Evolutionary conservation across 2,888 invertebrate genomes (phyloP), one percentile per base, ranked within the genome.

Genomic region (Ypsolopha scabrella): DNA sequence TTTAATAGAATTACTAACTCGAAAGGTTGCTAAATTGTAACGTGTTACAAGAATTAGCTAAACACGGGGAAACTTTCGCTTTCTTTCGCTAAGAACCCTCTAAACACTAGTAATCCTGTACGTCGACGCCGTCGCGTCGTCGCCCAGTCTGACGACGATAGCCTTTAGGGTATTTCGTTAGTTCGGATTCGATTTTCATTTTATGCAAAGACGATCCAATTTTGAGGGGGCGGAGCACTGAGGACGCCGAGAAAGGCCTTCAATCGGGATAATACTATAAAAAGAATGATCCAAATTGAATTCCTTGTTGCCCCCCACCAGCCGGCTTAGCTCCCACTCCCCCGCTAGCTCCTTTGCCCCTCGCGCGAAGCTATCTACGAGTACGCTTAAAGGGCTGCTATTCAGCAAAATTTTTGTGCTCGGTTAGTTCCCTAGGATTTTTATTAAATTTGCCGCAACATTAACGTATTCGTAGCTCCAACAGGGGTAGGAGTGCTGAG

Each of bases 251-350:
- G 53, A 58, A 60, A 65, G 69, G 69, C 72, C 72, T 68, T 70
- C 76, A 76, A 80, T 78, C 79, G 75, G 66, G 80, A 80, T 80
- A 81, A 82, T 80, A 69, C 72, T 64, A 67, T 73, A 78, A 74
- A 78, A 49, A 80, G 83, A 81, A 81, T 80, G 80, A 83, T 81
- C 81, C 74, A 81, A 83, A 83, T 83, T 83, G 81, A 81, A 82
- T 83, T 78, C 67, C 67, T 62, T 59, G 61, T 62, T 64, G 64
- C 60, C 56, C 57, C 24, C 54, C 58, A 53, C 43, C 47, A 48
- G 33, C 51, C 39, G 54, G 52, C 54, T 52, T 50, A 51, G 46
- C 47, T 38, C 57, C 39, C 50, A 41, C 49, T 37, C 36, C 52
- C 38, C 39, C 24, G 41, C 48, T 56, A 53, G 54, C 54, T 53